Base-by-base conservation (phyloP, 2,888 invertebrate genomes). In the Yponomeuta cagnagella region DNA sequence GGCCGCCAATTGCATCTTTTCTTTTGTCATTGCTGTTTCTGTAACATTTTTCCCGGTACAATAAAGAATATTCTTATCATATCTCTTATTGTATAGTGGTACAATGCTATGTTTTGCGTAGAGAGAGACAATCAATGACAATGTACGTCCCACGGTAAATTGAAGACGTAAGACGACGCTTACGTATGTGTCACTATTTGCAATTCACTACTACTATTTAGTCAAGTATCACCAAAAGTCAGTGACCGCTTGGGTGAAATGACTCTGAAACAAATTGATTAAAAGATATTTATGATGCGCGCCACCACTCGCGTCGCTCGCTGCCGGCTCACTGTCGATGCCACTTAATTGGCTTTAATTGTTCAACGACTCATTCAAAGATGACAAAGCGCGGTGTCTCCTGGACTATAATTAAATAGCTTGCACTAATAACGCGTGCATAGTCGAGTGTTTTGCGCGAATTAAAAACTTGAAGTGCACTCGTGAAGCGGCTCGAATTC, bases 271-370 rank as follows among this genome's bases (percentile, higher is more conserved):
- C 86, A 83, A 87, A 87, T 88, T 88, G 87, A 90, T 89, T 86
- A 85, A 84, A 79, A 79, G 83, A 83, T 87, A 85, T 87, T 69
- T 85, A 85, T 83, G 83, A 85, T 87, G 83, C 79, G 77, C 81
- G 76, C 78, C 77, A 80, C 81, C 85, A 82, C 84, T 83, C 83
- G 82, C 78, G 80, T 79, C 76, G 77, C 31, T 43, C 43, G 43
- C 43, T 58, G 58, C 66, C 12, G 33, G 74, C 77, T 78, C 75
- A 48, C 58, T 78, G 80, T 77, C 84, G 82, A 86, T 86, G 87
- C 83, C 82, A 81, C 87, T 83, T 88, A 87, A 90, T 89, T 88
- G 88, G 77, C 81, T 85, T 58, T 87, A 87, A 90, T 89, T 87
- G 82, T 78, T 79, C 73, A 63, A 72, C 70, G 72, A 72, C 74